Evolutionary conservation across 2,888 invertebrate genomes (phyloP).

Genomic region (Thymelicus acteon): DNA sequence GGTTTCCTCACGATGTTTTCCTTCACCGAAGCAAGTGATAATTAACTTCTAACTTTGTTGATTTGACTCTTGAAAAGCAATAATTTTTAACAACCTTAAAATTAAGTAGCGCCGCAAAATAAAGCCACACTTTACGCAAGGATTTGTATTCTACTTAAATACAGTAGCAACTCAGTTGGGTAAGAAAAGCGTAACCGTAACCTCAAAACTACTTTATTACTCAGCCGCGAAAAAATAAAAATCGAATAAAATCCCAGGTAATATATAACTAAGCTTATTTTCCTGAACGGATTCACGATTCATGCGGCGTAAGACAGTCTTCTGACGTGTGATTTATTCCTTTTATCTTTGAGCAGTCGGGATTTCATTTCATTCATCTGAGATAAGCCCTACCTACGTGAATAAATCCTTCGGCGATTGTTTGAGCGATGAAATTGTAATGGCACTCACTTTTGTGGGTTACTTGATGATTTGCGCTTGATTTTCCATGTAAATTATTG

Average conservation of each 20-base stretch:
- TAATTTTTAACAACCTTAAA: background rate
- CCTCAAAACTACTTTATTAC: slow-evolving; percentile 21
- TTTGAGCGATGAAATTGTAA: slow-evolving; percentile 34
- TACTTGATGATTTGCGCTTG: slow-evolving; percentile 12
- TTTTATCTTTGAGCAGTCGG: slow-evolving; percentile 71
- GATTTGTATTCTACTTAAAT: background rate
- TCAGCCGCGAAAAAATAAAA: slow-evolving; percentile 11
- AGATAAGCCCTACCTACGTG: slow-evolving; percentile 68
- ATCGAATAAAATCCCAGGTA: slow-evolving; percentile 41
- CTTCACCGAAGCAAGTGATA: too few relatives aligned
- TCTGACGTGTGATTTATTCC: slow-evolving; percentile 78
- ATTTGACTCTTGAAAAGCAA: too few relatives aligned
- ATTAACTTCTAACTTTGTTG: too few relatives aligned
- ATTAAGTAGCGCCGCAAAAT: background rate
- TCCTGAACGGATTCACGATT: slow-evolving; percentile 55
- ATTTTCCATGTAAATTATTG: background rate
- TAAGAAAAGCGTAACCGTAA: background rate
- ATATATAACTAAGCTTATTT: slow-evolving; percentile 54
- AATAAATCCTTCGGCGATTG: slow-evolving; percentile 61
- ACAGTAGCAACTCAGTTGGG: background rate
- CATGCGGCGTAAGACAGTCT: slow-evolving; percentile 70
- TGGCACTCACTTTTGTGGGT: slow-evolving; percentile 26
- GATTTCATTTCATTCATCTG: slow-evolving; percentile 71
- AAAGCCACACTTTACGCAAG: background rate
- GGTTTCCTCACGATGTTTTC: too few relatives aligned